Evolutionary conservation across 35 echinoderm and acorn worm genomes (phyloP).

Genomic region (Holothuria glaberrima): DNA sequence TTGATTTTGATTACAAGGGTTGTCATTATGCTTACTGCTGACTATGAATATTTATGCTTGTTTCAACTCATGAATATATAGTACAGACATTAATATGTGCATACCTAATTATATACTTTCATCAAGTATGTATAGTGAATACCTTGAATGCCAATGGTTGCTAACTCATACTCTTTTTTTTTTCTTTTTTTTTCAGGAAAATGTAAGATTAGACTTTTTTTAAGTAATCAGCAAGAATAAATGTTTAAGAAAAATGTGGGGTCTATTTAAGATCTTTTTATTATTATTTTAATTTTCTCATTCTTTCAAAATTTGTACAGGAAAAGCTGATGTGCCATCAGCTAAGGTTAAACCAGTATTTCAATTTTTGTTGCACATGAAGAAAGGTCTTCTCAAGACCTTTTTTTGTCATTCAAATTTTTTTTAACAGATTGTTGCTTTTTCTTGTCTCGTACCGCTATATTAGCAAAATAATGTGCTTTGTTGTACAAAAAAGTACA

Average conservation of each 20-base stretch:
- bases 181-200: too few relatives aligned
- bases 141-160: slow-evolving; percentile 37
- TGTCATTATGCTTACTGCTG: too few relatives aligned
- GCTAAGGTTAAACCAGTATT: slow-evolving; percentile 42
- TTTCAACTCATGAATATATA: slow-evolving; percentile 37
- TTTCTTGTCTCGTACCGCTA: slow-evolving; percentile 44
- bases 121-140: slow-evolving; percentile 20
- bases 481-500: slow-evolving; percentile 57
- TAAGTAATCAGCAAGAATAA: too few relatives aligned
- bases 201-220: too few relatives aligned
- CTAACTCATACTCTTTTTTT: slow-evolving; percentile 8
- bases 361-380: slow-evolving; percentile 30
- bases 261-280: too few relatives aligned
- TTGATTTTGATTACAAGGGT: too few relatives aligned
- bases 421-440: slow-evolving; percentile 39
- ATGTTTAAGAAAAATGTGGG: too few relatives aligned
- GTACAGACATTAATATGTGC: too few relatives aligned
- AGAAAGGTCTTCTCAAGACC: slow-evolving; percentile 19
- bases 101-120: background rate
- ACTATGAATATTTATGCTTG: too few relatives aligned
- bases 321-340: background rate
- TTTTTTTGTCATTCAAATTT: slow-evolving; percentile 13
- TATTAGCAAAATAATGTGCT: slow-evolving; percentile 55
- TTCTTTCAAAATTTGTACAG: slow-evolving; percentile 43
- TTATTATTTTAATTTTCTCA: background rate